A percentile compares a stretch with the other conserved stretches of the same genome.
These are phyloP conservation scores for Lycorma delicatula DNA, from an alignment of 1,140 invertebrate species.

Conservation along the genomic window DNA sequence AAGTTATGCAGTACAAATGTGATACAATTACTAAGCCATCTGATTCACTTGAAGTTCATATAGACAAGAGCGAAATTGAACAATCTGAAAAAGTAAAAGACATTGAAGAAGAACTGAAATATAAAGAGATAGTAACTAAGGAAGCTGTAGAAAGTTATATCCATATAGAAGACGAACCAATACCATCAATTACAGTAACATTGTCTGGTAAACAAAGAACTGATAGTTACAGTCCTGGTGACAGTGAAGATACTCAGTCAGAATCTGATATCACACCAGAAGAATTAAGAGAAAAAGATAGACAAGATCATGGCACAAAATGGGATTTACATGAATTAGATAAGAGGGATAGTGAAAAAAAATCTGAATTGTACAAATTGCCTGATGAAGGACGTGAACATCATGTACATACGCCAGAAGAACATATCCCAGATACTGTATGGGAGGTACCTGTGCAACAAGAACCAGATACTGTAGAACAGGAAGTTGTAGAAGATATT, in stretches of 20 bases:
- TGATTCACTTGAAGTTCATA: constrained; percentile 42
- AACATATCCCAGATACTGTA: constrained; percentile 49
- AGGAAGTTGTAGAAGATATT: constrained; percentile 33
- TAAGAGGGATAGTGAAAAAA: constrained; percentile 6
- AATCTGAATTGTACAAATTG: background rate
- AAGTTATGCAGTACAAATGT: constrained; percentile 32
- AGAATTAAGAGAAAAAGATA: constrained; percentile 34
- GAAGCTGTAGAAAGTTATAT: constrained; percentile 16
- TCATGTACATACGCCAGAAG: constrained; percentile 43
- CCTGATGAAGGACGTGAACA: constrained; percentile 4
- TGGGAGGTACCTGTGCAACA: constrained; percentile 55
- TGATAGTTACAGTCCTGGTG: constrained; percentile 39
- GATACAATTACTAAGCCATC: constrained; percentile 36
- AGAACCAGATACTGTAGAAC: constrained; percentile 29
- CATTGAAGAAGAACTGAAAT: constrained; percentile 34
- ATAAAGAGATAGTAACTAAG: constrained; percentile 16
- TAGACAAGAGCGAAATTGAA: constrained; percentile 45
- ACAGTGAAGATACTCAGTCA: constrained; percentile 47
- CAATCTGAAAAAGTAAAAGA: constrained; percentile 40
- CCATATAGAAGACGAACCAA: constrained; percentile 17
- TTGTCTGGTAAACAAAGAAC: constrained; percentile 22
- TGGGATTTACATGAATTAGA: background rate
- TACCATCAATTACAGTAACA: constrained; percentile 23
- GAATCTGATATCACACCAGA: constrained; percentile 45
- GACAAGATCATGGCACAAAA: constrained; percentile 18